phyloP scores from a whole-genome alignment of 2,888 invertebrate genomes.

The Lacanobia wlatinum region DNA sequence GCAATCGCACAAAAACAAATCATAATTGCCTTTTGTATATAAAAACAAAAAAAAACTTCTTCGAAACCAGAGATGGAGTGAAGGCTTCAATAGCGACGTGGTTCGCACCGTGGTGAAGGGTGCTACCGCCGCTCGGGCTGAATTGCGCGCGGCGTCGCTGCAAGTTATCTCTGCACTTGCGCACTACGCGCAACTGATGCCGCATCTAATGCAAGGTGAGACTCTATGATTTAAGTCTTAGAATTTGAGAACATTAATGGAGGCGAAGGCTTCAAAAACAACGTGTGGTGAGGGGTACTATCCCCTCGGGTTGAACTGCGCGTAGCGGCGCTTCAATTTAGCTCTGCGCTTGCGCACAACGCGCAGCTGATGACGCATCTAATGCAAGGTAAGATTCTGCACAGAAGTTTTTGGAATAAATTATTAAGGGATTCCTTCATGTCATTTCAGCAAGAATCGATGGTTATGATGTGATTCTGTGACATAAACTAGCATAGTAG shows the following conservation, averaged over 20 bases:
- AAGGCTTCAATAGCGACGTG: constrained; percentile 76
- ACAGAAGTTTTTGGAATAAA: background rate
- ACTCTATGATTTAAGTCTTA: too few relatives aligned
- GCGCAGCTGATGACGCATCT: constrained; percentile 82
- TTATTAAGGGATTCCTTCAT: background rate
- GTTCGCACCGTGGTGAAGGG: constrained; percentile 72
- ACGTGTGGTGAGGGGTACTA: too few relatives aligned
- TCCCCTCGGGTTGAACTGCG: too few relatives aligned
- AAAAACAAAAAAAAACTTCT: too few relatives aligned
- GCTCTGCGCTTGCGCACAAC: constrained; percentile 79
- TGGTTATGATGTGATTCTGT: background rate
- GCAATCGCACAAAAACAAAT: too few relatives aligned
- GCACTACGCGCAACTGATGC: constrained; percentile 78
- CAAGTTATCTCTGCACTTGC: constrained; percentile 78
- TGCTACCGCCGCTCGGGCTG: constrained; percentile 69
- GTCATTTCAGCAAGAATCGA: background rate
- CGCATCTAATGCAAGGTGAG: constrained; percentile 82
- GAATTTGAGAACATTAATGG: too few relatives aligned
- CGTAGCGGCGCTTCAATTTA: constrained; percentile 71
- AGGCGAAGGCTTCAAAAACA: too few relatives aligned
- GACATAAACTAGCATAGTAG: background rate
- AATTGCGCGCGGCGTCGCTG: constrained; percentile 80
- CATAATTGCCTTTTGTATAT: too few relatives aligned
- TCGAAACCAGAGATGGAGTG: constrained; percentile 87
- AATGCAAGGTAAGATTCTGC: constrained; percentile 72